Evolutionary conservation across 2,797 vertebrate species (phyloP), one percentile per base, ranked within the genome.

Genomic region (Pagetopsis macropterus): DNA sequence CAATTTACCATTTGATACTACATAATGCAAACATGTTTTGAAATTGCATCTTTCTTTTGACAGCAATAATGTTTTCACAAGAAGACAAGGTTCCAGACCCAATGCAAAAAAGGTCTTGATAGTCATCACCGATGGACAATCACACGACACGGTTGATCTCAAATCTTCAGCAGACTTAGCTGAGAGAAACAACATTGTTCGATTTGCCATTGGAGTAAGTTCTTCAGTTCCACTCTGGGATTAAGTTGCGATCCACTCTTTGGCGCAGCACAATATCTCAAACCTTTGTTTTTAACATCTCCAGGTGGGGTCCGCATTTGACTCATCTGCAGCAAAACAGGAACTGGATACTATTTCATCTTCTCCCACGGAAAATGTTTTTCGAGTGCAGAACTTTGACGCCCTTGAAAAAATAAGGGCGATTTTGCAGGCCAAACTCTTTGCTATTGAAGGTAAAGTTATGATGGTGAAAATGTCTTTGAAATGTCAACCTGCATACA

Each of bases 121-220:
- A 5, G 90, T 95, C 19, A 91, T 95, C 15, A 94, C 94, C 17
- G 94, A 95, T 66, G 94, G 94, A 82, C 0, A 1, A 49, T 94
- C 93, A 12, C 0, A 46, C 2, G 87, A 83, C 40, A 0, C 0
- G 0, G 0, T 0, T 0, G 0, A 1, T 0, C 71, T 94, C 27
- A 0, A 0, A 2, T 0, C 0, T 0, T 79, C 79, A 68, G 45
- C 4, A 4, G 0, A 0, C 0, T 3, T 1, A 16, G 93, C 93
- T 33, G 3, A 87, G 0, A 0, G 0, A 0, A 49, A 87, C 70
- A 75, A 79, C 0, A 94, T 95, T 17, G 65, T 79, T 74, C 86
- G 92, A 52, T 94, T 93, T 72, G 87, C 93, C 17, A 90, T 95
- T 31, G 94, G 94, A 82, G 94, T 95, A 81, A 87, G 79, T 67